Base-by-base conservation (phyloP, 2,113 vertebrate species). In the Okapia johnstoni region DNA sequence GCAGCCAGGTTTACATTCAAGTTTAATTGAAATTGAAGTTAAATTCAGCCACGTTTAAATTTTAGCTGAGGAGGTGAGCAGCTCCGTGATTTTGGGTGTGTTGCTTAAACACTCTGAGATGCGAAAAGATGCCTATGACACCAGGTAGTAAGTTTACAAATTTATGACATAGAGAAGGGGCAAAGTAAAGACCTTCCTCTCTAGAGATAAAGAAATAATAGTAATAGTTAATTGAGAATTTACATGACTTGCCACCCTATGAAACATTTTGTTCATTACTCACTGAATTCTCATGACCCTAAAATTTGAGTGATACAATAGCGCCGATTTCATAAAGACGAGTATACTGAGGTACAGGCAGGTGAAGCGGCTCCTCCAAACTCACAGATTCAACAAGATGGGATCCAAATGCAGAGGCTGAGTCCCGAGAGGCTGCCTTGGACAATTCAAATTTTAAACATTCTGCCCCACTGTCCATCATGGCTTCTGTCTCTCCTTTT, bases 291-390 rank as follows among this genome's bases (percentile, higher is more conserved):
- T 66, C 57, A 43, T 1, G 6, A 19, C 48, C n/a, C 48, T 48
- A 15, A 88, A 30, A 54, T 30, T 17, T 3, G 4, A 89, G 46
- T 40, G 43, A 28, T 12, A 23, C 1, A 52, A 25, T 0, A 66
- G 26, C 0, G 0, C 14, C 1, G 1, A 33, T 43, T 57, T 88
- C 40, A 23, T 26, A 28, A 36, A 80, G 43, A 61, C 0, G 50
- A 52, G 4, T 7, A 40, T 84, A 33, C 46, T 9, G 73, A 93
- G 36, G 43, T 28, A 25, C 0, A 19, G 28, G 30, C 60, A 33
- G 7, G 8, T 1, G 23, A 50, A 23, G 3, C 0, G 55, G 61
- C n/a, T 6, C 46, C 30, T 14, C 60, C 30, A 4, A 25, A 40
- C 30, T 55, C 85, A 52, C 33, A n/a, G 14, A 21, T 8, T 30